phyloP scores from a whole-genome alignment of 2,888 invertebrate genomes.

The Lasioglossum calceatum region DNA sequence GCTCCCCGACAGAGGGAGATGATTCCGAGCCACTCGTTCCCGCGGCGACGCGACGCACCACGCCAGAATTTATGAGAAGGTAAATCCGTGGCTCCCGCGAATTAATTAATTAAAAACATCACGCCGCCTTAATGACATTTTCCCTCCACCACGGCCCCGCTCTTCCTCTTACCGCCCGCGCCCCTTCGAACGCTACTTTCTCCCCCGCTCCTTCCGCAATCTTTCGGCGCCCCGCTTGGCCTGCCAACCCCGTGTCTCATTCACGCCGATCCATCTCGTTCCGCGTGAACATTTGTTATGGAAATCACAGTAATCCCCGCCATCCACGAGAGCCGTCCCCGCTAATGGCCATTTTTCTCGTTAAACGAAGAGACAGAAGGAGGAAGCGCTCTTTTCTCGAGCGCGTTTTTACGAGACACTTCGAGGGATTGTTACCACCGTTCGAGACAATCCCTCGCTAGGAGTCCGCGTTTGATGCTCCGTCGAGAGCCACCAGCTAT shows the following conservation, averaged over 20 bases:
- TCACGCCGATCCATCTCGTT: conserved; percentile 33
- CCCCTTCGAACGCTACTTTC: neutral
- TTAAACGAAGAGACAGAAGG: conserved; percentile 28
- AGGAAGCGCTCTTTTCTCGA: neutral
- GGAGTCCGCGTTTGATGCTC: neutral
- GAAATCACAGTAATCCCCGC: conserved; percentile 46
- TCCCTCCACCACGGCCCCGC: neutral
- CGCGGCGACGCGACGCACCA: conserved; percentile 35
- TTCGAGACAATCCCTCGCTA: conserved; percentile 25
- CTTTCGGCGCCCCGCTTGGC: neutral
- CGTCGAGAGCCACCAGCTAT: neutral
- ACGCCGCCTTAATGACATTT: conserved; percentile 70
- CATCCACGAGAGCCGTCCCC: conserved; percentile 27
- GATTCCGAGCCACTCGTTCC: conserved; percentile 30
- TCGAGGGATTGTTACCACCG: conserved; percentile 26
- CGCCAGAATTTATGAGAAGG: conserved; percentile 71
- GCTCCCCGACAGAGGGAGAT: conserved; percentile 32
- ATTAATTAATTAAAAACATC: conserved; percentile 80
- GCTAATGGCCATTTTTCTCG: conserved; percentile 56
- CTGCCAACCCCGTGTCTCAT: conserved; percentile 3
- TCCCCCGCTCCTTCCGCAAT: conserved; percentile 15
- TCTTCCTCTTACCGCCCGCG: neutral
- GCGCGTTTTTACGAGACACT: conserved; percentile 45
- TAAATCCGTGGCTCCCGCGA: conserved; percentile 69
- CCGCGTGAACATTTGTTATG: conserved; percentile 54